Evolutionary conservation across 2,888 invertebrate genomes (phyloP).

Genomic region (Eupithecia subumbrata): DNA sequence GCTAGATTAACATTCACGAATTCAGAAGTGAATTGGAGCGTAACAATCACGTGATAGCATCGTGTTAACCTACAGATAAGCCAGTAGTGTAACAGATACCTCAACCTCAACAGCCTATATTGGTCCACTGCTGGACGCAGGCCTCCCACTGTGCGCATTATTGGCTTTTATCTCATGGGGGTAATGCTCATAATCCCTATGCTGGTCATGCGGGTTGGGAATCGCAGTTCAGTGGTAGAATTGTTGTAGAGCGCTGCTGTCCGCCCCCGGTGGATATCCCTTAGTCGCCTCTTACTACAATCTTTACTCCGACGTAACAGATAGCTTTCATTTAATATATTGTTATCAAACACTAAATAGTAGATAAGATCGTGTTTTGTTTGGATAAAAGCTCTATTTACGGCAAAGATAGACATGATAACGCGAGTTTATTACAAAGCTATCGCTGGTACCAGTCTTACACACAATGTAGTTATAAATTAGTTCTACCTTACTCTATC

Average conservation of each 20-base stretch:
- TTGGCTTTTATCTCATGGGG: no score
- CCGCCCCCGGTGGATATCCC: no score
- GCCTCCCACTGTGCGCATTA: no score
- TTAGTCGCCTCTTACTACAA: no score
- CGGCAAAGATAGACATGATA: background rate
- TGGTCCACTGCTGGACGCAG: no score
- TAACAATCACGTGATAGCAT: conserved; percentile 5
- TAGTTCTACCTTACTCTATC: background rate
- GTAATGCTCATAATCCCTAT: no score
- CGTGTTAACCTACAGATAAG: background rate
- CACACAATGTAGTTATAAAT: conserved; percentile 1
- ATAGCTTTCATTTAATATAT: background rate
- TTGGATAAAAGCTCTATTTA: background rate
- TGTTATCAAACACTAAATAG: background rate
- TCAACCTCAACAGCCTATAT: no score
- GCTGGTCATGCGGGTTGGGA: no score
- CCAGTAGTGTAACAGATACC: background rate
- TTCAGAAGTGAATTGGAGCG: conserved; percentile 21
- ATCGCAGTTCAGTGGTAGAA: no score
- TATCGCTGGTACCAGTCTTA: background rate
- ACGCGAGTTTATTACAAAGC: background rate
- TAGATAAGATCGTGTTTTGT: background rate
- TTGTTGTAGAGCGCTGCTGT: no score
- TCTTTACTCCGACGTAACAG: no score
- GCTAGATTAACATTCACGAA: conserved; percentile 25